phyloP scores from a whole-genome alignment of 2,888 invertebrate genomes.

The Amaurobius ferox region DNA sequence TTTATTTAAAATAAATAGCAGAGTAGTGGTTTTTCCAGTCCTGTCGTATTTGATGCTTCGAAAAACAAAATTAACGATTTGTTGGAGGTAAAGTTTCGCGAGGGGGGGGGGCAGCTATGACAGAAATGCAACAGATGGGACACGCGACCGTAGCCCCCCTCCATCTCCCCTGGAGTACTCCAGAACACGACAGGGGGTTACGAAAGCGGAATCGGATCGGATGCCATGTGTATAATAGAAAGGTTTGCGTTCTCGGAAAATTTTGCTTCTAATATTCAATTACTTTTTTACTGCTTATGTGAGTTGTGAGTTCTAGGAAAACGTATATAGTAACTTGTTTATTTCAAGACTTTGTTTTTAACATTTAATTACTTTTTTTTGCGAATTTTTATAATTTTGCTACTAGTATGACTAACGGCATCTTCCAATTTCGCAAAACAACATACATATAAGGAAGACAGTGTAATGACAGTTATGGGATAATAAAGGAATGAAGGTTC shows the following conservation, averaged over 20 bases:
- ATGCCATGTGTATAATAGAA: background rate
- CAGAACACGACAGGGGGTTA: conserved; percentile 49
- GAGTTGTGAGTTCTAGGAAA: too few relatives aligned
- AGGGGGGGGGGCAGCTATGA: background rate
- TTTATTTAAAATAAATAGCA: conserved; percentile 1
- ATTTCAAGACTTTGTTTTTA: too few relatives aligned
- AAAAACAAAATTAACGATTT: conserved; percentile 56
- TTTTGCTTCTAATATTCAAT: too few relatives aligned
- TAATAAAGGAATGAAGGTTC: too few relatives aligned
- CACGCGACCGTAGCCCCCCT: conserved; percentile 45
- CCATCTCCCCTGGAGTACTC: conserved; percentile 41
- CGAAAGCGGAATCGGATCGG: conserved; percentile 29
- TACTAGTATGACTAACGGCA: too few relatives aligned
- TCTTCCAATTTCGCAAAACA: too few relatives aligned
- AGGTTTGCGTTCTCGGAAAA: background rate
- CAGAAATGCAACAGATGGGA: conserved; percentile 68
- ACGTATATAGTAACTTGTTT: too few relatives aligned
- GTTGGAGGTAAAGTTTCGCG: conserved; percentile 30
- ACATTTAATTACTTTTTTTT: too few relatives aligned
- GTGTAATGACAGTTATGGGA: too few relatives aligned
- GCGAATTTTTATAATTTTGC: too few relatives aligned
- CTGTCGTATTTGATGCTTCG: conserved; percentile 35
- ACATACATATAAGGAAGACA: too few relatives aligned
- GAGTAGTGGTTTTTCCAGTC: background rate
- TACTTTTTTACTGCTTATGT: too few relatives aligned